Evolutionary conservation across 2,113 vertebrate species (phyloP), one percentile per base, ranked within the genome.

Genomic region (Burhinus oedicnemus): DNA sequence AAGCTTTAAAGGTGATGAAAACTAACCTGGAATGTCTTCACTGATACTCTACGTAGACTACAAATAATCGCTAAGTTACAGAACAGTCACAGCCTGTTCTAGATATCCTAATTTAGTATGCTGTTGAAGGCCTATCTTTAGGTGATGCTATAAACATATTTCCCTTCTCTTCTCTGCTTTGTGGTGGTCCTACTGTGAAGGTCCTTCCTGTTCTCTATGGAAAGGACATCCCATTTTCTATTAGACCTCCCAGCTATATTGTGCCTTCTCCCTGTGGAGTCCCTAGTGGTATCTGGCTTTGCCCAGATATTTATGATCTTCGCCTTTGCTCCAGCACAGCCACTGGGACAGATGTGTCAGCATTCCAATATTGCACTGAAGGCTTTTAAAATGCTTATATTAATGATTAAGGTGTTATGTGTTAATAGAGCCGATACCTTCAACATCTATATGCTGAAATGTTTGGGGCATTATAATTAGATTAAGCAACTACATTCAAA

Each of bases 21-120:
- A 91, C 95, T 96, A 96, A 86, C 45, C 60, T 95, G 87, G 84
- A 95, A 93, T 90, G 82, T 90, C 82, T 89, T 85, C 66, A 62
- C 45, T 83, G 58, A 61, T 89, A 45, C 21, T 93, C 85, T 91
- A 91, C 45, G 90, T 34, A 91, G 87, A 95, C 97, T 98, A 91
- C 89, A 97, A 97, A 74, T 84, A 97, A 94, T 79, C 71, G 81
- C 94, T 72, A 96, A 64, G 85, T 93, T 96, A 95, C 93, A 93
- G 91, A 96, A 97, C 81, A 97, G 83, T 96, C 51, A 92, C 87
- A 96, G 93, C 96, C 95, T 97, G 92, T 96, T 92, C 93, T 65
- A 95, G 60, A 75, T 91, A 71, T 89, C 44, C 92, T 95, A 45
- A 12, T 78, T 86, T 88, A 23, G 57, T 25, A 47, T 80, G 12